These are phyloP conservation scores for Orchestia grillus DNA, from an alignment of 1,140 invertebrate genomes.

Conservation along the genomic window DNA sequence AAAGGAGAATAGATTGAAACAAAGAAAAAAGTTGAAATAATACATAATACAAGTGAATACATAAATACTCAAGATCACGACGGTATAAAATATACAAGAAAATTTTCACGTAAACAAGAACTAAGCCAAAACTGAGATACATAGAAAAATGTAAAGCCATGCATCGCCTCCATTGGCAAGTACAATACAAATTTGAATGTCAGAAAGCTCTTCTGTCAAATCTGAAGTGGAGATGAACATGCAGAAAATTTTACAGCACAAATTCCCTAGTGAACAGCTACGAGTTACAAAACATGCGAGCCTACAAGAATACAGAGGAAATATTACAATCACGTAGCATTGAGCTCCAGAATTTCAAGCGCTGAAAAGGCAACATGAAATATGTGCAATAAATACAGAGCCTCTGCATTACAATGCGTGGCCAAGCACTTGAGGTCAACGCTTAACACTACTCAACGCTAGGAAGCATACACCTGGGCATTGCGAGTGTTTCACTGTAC, in stretches of 20 bases:
- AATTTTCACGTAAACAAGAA: neutral
- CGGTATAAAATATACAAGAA: neutral
- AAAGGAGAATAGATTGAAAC: neutral
- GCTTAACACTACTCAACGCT: no score
- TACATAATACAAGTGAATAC: neutral
- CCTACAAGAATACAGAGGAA: neutral
- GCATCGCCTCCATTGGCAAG: neutral
- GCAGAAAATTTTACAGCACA: neutral
- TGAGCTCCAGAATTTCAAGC: neutral
- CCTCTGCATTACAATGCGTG: neutral
- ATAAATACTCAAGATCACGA: neutral
- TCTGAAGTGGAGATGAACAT: neutral
- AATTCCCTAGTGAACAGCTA: neutral
- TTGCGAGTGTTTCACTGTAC: no score
- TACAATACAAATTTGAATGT: neutral
- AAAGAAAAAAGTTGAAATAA: neutral
- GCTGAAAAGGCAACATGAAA: neutral
- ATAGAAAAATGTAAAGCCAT: neutral
- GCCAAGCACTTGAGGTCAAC: no score
- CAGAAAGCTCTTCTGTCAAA: neutral
- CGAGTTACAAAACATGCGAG: neutral
- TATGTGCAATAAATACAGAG: neutral
- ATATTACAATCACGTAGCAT: neutral
- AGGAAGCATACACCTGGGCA: no score
- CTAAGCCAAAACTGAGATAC: neutral